Conservation (phyloP, 2,113 vertebrate species). For the Pachycephala philippinensis region DNA sequence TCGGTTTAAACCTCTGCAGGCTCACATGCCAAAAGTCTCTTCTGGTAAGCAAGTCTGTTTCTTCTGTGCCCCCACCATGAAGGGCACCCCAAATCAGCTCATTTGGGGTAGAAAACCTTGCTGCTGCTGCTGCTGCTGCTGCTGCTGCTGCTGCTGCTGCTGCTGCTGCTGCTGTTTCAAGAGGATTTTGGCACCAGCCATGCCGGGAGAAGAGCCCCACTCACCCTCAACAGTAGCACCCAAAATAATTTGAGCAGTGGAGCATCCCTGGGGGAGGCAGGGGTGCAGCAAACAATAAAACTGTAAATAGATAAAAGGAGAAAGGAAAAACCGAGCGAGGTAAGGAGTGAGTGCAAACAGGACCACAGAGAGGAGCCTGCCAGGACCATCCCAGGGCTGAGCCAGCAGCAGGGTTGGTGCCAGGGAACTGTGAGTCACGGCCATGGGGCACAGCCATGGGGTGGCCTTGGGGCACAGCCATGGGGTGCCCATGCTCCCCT, state of each 20-base stretch:
- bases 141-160: background rate
- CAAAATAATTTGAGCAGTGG: accelerated
- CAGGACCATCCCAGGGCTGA: background rate
- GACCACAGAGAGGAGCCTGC: background rate
- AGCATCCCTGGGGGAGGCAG: background rate
- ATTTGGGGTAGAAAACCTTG: background rate
- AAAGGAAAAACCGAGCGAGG: background rate
- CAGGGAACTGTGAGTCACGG: background rate
- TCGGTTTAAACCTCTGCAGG: background rate
- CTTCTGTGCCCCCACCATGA: accelerated
- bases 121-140: background rate
- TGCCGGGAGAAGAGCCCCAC: background rate
- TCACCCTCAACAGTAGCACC: background rate
- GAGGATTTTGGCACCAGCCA: background rate
- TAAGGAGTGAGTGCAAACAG: background rate
- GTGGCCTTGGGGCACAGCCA: accelerated
- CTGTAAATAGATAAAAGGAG: background rate
- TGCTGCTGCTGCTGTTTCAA: background rate
- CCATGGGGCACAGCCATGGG: accelerated
- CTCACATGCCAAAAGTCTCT: accelerated
- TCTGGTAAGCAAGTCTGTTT: background rate
- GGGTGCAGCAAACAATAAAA: background rate
- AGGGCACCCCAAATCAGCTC: background rate
- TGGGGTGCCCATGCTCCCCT: accelerated
- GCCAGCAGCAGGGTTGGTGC: background rate